A percentile compares a stretch with the other conserved stretches of the same genome.
Evolutionary conservation across 2,888 invertebrate genomes (phyloP).

Genomic region (Penaeus monodon): DNA sequence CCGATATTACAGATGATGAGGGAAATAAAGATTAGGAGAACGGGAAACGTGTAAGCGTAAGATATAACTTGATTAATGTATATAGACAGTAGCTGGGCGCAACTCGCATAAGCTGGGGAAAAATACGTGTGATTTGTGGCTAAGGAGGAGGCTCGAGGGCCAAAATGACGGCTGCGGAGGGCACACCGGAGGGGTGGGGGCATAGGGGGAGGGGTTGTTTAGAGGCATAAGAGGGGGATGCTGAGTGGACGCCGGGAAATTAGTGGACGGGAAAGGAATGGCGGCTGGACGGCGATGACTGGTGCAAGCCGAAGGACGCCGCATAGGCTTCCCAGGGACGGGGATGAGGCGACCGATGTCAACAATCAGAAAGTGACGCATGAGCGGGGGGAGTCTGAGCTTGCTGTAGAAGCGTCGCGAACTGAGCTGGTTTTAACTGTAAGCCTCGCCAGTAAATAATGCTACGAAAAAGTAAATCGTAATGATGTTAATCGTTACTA

Average conservation of each 20-base stretch:
- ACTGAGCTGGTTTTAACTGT: too few relatives aligned
- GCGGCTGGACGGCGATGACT: neutral
- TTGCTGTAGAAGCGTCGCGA: too few relatives aligned
- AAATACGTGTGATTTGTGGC: conserved; percentile 57
- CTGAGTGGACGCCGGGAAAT: neutral
- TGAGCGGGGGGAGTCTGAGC: too few relatives aligned
- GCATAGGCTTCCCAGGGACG: too few relatives aligned
- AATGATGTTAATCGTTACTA: too few relatives aligned
- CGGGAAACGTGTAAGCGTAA: conserved; percentile 65
- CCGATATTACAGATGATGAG: conserved; percentile 55
- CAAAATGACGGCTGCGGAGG: conserved; percentile 2
- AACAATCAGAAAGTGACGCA: neutral
- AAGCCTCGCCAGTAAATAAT: too few relatives aligned
- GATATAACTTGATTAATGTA: conserved; percentile 65
- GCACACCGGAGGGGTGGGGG: conserved; percentile 6
- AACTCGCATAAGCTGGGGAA: conserved; percentile 55
- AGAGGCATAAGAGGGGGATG: neutral
- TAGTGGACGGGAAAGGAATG: conserved; percentile 8
- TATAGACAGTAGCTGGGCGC: conserved; percentile 61
- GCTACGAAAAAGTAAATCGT: too few relatives aligned
- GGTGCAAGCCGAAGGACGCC: neutral
- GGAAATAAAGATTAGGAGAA: conserved; percentile 65
- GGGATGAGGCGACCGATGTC: neutral
- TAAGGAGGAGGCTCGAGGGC: conserved; percentile 29
- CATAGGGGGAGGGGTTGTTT: neutral